Evolutionary conservation across 1,140 invertebrate genomes (phyloP).

Genomic region (Cyphomyrmex costatus): DNA sequence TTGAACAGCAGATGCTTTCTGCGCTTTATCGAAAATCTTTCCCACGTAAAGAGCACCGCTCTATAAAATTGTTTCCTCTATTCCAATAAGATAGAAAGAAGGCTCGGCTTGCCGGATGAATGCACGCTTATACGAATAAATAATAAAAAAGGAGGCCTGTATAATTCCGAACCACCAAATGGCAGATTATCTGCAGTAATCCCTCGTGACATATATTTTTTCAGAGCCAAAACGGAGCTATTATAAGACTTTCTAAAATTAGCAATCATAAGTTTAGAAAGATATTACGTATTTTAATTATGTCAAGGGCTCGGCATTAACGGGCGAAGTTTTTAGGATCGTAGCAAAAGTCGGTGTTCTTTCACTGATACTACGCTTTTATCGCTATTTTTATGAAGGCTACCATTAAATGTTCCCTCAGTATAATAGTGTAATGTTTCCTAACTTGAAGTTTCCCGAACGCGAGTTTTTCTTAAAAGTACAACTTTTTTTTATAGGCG

Average conservation of each 20-base stretch:
- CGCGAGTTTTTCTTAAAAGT: conserved; percentile 15
- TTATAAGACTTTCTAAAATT: neutral
- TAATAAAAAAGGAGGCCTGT: neutral
- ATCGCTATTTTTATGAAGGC: conserved; percentile 45
- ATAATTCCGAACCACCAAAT: neutral
- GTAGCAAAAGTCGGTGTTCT: conserved; percentile 30
- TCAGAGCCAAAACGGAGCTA: neutral
- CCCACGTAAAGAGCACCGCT: neutral
- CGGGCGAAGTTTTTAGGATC: conserved; percentile 34
- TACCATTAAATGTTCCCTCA: conserved; percentile 34
- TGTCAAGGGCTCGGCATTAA: conserved; percentile 20
- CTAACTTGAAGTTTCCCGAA: conserved; percentile 35
- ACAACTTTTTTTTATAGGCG: neutral
- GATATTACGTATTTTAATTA: conserved; percentile 45
- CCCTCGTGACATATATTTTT: neutral
- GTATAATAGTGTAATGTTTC: conserved; percentile 48
- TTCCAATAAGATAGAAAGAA: conserved; percentile 18
- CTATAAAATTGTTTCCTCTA: neutral
- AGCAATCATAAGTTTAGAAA: neutral
- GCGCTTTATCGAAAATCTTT: conserved; percentile 49
- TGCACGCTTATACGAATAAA: neutral
- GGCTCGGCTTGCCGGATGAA: neutral
- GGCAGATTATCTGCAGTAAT: conserved; percentile 9
- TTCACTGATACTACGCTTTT: conserved; percentile 9
- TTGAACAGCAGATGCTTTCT: neutral